Evolutionary conservation across 2,113 vertebrate genomes (phyloP).

Genomic region (Vireo altiloquus): DNA sequence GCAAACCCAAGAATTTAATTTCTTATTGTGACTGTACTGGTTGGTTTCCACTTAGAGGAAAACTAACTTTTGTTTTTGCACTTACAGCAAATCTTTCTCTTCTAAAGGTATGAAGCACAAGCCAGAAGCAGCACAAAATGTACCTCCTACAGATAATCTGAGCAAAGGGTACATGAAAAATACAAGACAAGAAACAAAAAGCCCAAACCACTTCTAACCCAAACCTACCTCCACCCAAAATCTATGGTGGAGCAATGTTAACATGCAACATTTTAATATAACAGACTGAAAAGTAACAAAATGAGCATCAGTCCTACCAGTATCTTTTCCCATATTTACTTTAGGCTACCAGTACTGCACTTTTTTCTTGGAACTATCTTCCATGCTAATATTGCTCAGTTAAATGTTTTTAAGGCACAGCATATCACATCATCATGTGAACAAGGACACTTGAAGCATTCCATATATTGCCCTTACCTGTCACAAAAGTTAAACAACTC

Average conservation of each 20-base stretch:
- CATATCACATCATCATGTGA: not conserved
- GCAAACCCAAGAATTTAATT: not conserved
- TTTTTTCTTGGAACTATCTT: not conserved
- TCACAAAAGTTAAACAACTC: not conserved
- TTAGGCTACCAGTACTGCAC: not conserved
- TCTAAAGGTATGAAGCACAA: not conserved
- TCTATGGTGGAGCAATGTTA: not conserved
- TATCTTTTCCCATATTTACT: not conserved
- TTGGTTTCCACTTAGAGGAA: not conserved
- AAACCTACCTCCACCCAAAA: not conserved
- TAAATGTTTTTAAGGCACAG: not conserved
- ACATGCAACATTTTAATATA: not conserved
- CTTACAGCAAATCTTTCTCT: not conserved
- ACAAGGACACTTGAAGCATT: not conserved
- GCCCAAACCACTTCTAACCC: not conserved
- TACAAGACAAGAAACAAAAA: not conserved
- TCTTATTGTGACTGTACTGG: not conserved
- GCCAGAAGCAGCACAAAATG: not conserved
- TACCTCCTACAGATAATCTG: not conserved
- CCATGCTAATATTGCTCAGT: not conserved
- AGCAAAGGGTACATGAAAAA: not conserved
- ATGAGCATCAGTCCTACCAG: not conserved
- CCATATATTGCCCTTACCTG: not conserved
- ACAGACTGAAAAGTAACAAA: not conserved
- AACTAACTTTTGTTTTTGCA: not conserved